Percentiles rank a stretch among this genome's conserved stretches.
These are phyloP conservation scores for Chauna torquata DNA, from an alignment of 2,113 vertebrate genomes.

Conservation along the genomic window DNA sequence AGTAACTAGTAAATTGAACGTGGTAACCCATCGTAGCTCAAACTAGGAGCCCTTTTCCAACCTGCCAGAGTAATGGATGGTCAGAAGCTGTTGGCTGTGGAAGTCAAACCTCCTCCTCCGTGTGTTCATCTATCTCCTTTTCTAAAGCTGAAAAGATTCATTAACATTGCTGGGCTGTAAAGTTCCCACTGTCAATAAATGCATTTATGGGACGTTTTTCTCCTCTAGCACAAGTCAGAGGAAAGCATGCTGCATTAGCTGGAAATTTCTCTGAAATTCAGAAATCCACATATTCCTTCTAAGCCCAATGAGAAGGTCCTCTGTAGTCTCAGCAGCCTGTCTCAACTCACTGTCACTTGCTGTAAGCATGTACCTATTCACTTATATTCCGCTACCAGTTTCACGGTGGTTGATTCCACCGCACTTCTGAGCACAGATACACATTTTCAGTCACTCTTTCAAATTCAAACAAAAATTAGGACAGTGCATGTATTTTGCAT, in stretches of 20 bases:
- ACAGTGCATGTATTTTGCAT: background rate
- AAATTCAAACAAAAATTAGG: background rate
- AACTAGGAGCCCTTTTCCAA: background rate
- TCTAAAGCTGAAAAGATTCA: background rate
- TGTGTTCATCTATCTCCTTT: background rate
- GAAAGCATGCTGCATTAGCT: background rate
- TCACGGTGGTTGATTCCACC: accelerated
- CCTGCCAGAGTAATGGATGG: background rate
- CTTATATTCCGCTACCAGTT: background rate
- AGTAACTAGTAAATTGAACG: background rate
- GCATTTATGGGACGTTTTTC: background rate
- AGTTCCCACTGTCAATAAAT: background rate
- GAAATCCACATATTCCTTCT: background rate
- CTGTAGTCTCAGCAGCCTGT: background rate
- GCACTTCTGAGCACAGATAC: background rate
- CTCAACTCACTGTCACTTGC: background rate
- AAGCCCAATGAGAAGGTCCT: background rate
- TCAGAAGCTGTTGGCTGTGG: background rate
- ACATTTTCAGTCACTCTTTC: background rate
- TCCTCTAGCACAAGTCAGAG: background rate
- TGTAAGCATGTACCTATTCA: background rate
- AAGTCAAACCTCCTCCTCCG: background rate
- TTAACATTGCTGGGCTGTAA: background rate
- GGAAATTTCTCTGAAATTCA: background rate
- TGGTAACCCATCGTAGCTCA: background rate